These are phyloP conservation scores for Phoeniculus purpureus DNA, from an alignment of 2,797 vertebrate genomes.

Conservation along the genomic window DNA sequence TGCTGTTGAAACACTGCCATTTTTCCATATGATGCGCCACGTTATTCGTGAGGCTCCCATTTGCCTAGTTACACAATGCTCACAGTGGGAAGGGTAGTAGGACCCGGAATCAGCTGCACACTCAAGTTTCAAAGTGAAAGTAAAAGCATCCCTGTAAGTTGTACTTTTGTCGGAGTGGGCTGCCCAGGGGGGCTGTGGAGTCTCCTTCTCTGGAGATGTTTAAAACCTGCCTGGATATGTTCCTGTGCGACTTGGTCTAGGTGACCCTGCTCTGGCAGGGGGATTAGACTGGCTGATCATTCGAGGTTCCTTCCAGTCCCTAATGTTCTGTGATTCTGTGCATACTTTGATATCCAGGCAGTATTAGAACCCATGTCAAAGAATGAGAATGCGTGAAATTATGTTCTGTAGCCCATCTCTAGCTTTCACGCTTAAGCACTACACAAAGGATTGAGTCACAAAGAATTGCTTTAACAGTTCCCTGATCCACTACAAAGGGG, in stretches of 20 bases:
- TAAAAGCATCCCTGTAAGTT: not conserved
- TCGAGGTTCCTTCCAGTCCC: no score
- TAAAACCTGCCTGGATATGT: no score
- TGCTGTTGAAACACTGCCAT: not conserved
- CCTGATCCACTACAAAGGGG: rapidly evolving
- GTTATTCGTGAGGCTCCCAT: not conserved
- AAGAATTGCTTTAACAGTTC: not conserved
- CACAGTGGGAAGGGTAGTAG: not conserved
- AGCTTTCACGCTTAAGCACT: not conserved
- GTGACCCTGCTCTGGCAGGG: no score
- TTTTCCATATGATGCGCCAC: conserved; percentile 36
- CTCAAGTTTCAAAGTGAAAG: not conserved
- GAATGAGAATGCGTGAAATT: rapidly evolving
- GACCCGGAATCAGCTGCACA: not conserved
- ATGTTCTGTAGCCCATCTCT: not conserved
- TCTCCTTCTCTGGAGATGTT: no score
- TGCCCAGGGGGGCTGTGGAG: no score
- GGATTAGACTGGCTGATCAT: no score
- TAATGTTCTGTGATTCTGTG: no score
- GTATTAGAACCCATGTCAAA: not conserved
- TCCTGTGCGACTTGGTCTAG: no score
- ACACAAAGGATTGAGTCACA: not conserved
- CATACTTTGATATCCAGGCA: no score
- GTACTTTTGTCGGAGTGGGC: not conserved
- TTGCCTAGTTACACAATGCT: not conserved